A percentile compares a stretch with the other conserved stretches of the same genome.
Conservation (phyloP, 35 echinoderm and acorn worm genomes). For the Lytechinus variegatus region DNA sequence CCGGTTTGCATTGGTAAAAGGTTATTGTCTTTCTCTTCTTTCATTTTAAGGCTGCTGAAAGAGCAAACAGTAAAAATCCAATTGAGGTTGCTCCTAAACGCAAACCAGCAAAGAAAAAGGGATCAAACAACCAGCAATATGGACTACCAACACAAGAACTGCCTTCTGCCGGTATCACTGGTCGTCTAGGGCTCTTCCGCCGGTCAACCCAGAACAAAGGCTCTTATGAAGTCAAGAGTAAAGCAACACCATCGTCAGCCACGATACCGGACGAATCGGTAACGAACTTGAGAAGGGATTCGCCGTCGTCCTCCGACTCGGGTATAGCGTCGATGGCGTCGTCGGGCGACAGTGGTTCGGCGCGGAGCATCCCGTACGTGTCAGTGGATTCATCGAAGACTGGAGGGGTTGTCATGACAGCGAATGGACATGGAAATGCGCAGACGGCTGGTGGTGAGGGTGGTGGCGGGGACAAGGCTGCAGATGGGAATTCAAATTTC, state of each 20-base stretch:
- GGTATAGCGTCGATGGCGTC: not conserved
- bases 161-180: not conserved
- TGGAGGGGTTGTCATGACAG: constrained; percentile 30
- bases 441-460: not conserved
- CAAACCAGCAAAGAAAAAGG: constrained; percentile 7
- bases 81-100: not conserved
- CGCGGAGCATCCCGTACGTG: constrained; percentile 25
- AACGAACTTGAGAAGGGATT: constrained; percentile 8
- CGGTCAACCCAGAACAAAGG: not conserved
- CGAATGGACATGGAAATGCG: not conserved
- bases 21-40: not conserved
- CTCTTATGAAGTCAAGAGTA: not conserved
- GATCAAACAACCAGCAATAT: not conserved
- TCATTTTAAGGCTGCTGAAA: constrained; percentile 8
- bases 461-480: not conserved
- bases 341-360: not conserved
- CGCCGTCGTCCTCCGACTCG: constrained; percentile 40
- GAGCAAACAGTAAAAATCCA: not conserved
- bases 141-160: not conserved
- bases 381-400: not conserved
- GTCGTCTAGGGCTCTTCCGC: constrained; percentile 14
- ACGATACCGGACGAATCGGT: not conserved
- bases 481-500: constrained; percentile 42
- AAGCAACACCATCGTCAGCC: not conserved
- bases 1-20: too few relatives aligned